phyloP scores from a whole-genome alignment of 2,797 vertebrate genomes.

The Neopelma chrysocephalum region DNA sequence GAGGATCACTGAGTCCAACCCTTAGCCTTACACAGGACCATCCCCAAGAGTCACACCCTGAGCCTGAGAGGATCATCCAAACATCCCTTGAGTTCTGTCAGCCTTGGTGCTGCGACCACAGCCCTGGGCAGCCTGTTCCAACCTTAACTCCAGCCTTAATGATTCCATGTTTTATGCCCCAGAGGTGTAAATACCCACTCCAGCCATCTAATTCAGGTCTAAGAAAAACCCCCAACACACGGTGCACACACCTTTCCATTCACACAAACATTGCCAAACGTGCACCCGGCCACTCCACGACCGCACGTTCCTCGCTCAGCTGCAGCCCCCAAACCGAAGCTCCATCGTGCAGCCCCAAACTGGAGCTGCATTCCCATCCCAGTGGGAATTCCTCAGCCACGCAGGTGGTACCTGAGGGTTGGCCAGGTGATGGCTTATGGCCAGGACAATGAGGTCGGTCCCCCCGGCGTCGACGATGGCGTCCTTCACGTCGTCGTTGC shows the following conservation, averaged over 20 bases:
- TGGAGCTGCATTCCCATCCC: not conserved
- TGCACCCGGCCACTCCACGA: accelerated
- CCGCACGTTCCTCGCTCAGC: accelerated
- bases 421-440: conserved; percentile 85
- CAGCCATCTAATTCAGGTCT: accelerated
- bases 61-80: not conserved
- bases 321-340: not conserved
- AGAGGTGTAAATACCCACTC: not conserved
- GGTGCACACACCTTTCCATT: not conserved
- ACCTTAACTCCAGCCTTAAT: not conserved
- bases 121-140: not conserved
- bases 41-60: not conserved
- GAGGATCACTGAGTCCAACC: not conserved
- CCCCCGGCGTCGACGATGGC: conserved; percentile 85
- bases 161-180: not conserved
- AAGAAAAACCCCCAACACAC: accelerated
- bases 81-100: not conserved
- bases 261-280: not conserved
- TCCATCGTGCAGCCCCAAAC: not conserved
- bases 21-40: not conserved
- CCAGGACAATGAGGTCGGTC: conserved; percentile 86
- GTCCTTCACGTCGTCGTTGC: conserved; percentile 95
- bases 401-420: conserved; percentile 80
- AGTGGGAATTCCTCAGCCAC: accelerated
- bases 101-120: not conserved